Percentiles rank a stretch among this genome's conserved stretches.
These are phyloP conservation scores for Gari tellinella DNA, from an alignment of 2,888 invertebrate species.

Conservation along the genomic window DNA sequence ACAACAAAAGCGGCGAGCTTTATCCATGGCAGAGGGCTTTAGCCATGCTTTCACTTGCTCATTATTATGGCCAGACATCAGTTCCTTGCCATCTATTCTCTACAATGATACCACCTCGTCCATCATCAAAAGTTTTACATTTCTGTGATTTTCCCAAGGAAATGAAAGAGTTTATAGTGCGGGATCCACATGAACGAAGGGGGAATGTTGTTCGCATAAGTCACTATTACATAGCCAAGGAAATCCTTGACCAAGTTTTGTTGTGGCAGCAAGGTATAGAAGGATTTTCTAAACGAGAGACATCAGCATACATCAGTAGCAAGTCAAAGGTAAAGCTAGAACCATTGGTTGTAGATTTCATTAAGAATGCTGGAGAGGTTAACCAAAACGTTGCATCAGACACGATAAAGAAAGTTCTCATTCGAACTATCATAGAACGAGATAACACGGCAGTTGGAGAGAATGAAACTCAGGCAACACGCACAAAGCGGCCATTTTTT, in stretches of 20 bases:
- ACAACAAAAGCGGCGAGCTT: not conserved
- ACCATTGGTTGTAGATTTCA: slow-evolving; percentile 52
- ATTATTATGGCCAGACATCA: slow-evolving; percentile 53
- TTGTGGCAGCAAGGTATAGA: slow-evolving; percentile 1
- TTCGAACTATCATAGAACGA: slow-evolving; percentile 62
- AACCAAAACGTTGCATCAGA: slow-evolving; percentile 19
- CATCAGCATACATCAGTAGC: slow-evolving; percentile 28
- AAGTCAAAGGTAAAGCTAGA: slow-evolving; percentile 48
- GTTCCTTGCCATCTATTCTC: slow-evolving; percentile 56
- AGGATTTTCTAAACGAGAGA: not conserved
- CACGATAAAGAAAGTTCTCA: slow-evolving; percentile 47
- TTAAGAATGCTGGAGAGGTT: slow-evolving; percentile 40
- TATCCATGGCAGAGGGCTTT: slow-evolving; percentile 36
- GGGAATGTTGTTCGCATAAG: slow-evolving; percentile 48
- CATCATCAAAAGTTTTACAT: slow-evolving; percentile 9
- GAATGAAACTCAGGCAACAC: slow-evolving; percentile 23
- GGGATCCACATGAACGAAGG: slow-evolving; percentile 33
- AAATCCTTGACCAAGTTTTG: slow-evolving; percentile 60
- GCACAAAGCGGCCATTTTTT: slow-evolving; percentile 38
- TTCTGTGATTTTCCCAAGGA: slow-evolving; percentile 50
- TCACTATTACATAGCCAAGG: slow-evolving; percentile 60
- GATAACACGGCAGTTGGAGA: slow-evolving; percentile 57
- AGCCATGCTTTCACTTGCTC: slow-evolving; percentile 41
- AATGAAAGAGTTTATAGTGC: slow-evolving; percentile 49
- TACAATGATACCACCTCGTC: slow-evolving; percentile 5